Conservation (phyloP, 2,113 vertebrate genomes). For the Ophthalmolycus amberensis region DNA sequence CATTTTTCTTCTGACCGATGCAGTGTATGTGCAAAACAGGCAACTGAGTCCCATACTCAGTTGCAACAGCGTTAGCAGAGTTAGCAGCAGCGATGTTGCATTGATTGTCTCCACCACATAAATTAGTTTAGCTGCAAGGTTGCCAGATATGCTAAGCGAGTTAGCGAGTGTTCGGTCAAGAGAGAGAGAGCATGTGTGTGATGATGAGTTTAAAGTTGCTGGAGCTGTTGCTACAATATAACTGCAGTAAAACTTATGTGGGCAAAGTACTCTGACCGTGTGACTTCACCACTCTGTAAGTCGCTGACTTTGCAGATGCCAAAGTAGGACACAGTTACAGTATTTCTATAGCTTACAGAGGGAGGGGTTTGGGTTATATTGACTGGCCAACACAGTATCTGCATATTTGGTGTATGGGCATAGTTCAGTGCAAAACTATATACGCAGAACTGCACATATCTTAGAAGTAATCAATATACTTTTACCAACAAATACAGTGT, state of each 20-base stretch:
- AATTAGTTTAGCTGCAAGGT: background rate
- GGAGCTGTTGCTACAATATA: background rate
- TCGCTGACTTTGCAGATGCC: background rate
- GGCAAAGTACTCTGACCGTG: background rate
- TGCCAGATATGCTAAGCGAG: background rate
- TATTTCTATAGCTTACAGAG: background rate
- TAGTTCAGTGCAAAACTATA: background rate
- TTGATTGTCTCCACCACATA: too few species aligned
- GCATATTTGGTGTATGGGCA: background rate
- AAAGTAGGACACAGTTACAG: background rate
- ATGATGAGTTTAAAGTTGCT: background rate
- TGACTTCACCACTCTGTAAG: background rate
- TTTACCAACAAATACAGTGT: background rate
- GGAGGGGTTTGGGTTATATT: background rate
- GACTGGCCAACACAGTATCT: background rate
- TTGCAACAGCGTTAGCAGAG: background rate
- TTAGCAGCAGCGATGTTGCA: background rate
- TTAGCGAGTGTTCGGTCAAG: background rate
- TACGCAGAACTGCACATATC: background rate
- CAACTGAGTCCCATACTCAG: background rate
- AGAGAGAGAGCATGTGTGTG: too few species aligned
- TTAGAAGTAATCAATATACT: background rate
- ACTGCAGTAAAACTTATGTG: background rate
- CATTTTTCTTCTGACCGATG: background rate
- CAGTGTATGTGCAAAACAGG: background rate